These are phyloP conservation scores for Hyperopisus bebe DNA, from an alignment of 2,113 vertebrate genomes.

Conservation along the genomic window DNA sequence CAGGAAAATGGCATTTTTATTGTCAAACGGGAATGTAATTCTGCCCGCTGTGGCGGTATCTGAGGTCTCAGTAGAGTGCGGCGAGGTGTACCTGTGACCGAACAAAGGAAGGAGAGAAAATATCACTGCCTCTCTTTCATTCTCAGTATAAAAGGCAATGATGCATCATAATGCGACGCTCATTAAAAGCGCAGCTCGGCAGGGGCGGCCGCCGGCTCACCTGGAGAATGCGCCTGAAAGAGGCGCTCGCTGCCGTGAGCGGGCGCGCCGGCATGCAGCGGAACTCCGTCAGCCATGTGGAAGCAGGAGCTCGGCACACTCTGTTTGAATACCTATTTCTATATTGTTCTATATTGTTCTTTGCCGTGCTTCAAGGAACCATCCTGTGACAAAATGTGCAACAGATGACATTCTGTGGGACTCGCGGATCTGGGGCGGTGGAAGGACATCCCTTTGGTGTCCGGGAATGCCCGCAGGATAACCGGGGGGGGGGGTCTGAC, in stretches of 20 bases:
- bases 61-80: background rate
- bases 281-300: background rate
- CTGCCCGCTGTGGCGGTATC: background rate
- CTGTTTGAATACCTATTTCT: background rate
- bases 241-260: background rate
- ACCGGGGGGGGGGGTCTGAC: background rate
- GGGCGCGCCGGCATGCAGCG: background rate
- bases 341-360: background rate
- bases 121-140: slow-evolving; percentile 9
- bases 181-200: background rate
- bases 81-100: background rate
- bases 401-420: background rate
- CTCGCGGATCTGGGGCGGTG: background rate
- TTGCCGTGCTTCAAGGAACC: background rate
- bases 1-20: background rate
- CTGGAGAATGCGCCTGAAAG: background rate
- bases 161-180: background rate
- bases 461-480: background rate
- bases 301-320: background rate
- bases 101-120: background rate
- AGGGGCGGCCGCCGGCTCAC: background rate
- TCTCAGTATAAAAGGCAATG: slow-evolving; percentile 4
- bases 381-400: background rate
- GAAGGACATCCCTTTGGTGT: background rate
- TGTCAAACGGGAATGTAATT: slow-evolving; percentile 15